phyloP scores from a whole-genome alignment of 35 echinoderm and acorn worm genomes.

The Ophioderma brevispina region DNA sequence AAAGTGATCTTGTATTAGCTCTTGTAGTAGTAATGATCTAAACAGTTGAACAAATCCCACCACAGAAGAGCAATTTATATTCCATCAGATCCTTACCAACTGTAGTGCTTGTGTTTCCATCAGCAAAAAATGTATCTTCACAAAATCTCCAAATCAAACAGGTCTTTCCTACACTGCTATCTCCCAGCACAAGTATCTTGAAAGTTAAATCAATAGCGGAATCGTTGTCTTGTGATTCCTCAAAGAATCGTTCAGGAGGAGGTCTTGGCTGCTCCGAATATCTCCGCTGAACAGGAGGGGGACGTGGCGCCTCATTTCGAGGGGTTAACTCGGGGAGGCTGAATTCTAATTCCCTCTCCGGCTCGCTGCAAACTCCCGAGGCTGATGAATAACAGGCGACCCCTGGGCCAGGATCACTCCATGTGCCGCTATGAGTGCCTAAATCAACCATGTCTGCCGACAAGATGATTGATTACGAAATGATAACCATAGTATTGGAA shows the following conservation, averaged over 20 bases:
- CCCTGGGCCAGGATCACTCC: neutral
- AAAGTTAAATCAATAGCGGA: conserved; percentile 41
- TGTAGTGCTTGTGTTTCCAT: conserved; percentile 10
- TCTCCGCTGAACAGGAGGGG: neutral
- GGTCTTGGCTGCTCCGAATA: neutral
- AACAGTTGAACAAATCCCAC: too few species aligned
- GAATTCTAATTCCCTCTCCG: neutral
- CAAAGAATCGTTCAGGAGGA: neutral
- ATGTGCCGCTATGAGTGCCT: neutral
- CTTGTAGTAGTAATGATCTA: too few species aligned
- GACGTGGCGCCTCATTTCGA: neutral
- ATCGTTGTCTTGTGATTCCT: neutral
- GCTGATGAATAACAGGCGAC: neutral
- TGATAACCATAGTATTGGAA: too few species aligned
- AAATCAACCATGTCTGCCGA: neutral
- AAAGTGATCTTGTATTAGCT: too few species aligned
- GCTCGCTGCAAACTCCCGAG: neutral
- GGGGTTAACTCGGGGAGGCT: neutral
- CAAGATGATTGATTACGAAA: too few species aligned
- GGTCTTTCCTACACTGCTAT: conserved; percentile 65
- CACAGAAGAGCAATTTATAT: too few species aligned
- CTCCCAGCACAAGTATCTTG: conserved; percentile 68
- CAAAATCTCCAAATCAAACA: conserved; percentile 67
- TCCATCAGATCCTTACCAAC: conserved; percentile 35
- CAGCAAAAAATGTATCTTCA: conserved; percentile 50